Evolutionary conservation across 2,797 vertebrate species (phyloP).

Genomic region (Parauchenoglanis punctatus): DNA sequence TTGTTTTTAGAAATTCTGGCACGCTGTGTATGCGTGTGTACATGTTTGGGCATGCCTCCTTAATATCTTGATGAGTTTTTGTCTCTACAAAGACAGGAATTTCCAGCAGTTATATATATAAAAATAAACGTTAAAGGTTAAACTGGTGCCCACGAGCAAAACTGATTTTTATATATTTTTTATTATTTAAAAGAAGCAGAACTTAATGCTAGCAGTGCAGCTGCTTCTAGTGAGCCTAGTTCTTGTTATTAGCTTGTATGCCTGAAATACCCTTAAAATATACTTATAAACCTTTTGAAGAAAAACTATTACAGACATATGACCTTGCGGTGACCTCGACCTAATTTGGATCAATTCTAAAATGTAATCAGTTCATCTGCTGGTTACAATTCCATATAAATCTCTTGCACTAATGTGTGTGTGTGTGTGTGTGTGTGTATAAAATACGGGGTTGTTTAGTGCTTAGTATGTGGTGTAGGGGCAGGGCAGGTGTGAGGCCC

Average conservation of each 20-base stretch:
- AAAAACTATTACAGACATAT: not conserved
- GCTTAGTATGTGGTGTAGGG: not conserved
- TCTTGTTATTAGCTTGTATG: not conserved
- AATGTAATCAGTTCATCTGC: not conserved
- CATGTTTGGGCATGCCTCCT: not conserved
- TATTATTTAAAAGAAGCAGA: not conserved
- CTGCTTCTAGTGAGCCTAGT: not conserved
- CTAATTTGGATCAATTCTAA: not conserved
- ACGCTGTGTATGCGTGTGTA: not conserved
- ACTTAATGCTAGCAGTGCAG: not conserved
- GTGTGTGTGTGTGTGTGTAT: conserved; percentile 15
- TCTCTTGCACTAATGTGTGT: not conserved
- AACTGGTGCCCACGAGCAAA: not conserved
- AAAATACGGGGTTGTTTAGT: conserved; percentile 15
- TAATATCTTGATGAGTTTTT: too few relatives aligned
- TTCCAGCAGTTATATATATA: not conserved
- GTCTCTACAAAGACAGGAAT: not conserved
- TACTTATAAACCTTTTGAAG: not conserved
- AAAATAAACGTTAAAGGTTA: too few relatives aligned
- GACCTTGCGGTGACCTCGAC: not conserved
- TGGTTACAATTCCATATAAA: not conserved
- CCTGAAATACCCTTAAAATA: not conserved
- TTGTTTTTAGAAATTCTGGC: not conserved
- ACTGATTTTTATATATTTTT: not conserved
- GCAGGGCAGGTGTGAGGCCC: conserved; percentile 49